These are phyloP conservation scores for Pelecanus crispus DNA, from an alignment of 2,113 vertebrate species.

Conservation along the genomic window DNA sequence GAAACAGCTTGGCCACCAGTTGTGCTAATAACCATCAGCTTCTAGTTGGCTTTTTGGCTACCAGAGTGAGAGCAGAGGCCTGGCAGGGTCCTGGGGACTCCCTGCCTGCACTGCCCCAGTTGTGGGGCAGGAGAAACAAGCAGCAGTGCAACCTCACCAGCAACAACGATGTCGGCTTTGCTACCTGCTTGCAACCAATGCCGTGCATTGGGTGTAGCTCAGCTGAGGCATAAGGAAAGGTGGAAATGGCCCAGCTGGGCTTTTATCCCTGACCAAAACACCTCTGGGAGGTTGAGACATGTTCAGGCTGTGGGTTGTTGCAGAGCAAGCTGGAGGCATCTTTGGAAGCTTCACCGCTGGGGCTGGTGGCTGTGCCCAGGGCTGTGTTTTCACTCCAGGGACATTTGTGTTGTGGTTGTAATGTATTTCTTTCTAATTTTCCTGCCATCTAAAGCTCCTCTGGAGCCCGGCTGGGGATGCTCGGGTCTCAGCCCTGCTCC, in stretches of 20 bases:
- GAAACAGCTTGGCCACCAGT: not conserved
- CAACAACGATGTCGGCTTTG: not conserved
- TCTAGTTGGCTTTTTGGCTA: not conserved
- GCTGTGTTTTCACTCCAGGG: not conserved
- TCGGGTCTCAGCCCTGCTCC: not conserved
- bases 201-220: not conserved
- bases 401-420: not conserved
- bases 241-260: not conserved
- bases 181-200: rapidly evolving
- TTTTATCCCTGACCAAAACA: not conserved
- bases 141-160: no score
- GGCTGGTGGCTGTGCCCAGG: not conserved
- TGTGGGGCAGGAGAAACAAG: not conserved
- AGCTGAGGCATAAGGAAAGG: not conserved
- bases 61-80: not conserved
- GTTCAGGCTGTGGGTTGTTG: not conserved
- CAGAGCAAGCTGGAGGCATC: not conserved
- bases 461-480: not conserved
- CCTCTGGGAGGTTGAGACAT: not conserved
- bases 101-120: not conserved
- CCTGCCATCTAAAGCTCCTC: not conserved
- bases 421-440: not conserved
- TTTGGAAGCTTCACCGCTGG: not conserved
- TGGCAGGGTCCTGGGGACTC: not conserved
- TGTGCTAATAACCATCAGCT: not conserved